Percentiles rank a stretch among this genome's conserved stretches.
Conservation (phyloP, 2,797 vertebrate genomes). For the Sebastes aleutianus region DNA sequence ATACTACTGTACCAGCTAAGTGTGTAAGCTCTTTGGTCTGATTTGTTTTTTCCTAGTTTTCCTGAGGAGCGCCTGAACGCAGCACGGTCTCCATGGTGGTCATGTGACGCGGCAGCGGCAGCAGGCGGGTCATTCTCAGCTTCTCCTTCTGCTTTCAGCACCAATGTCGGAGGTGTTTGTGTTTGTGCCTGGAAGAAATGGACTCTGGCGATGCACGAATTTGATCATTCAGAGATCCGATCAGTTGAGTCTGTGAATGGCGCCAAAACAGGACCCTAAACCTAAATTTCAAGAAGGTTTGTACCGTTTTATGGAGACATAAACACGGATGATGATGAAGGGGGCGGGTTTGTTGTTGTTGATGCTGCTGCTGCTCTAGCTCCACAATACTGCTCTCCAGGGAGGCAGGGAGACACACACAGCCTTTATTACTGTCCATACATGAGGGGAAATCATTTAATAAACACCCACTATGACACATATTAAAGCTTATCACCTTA, state of each 20-base stretch:
- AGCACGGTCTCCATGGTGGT: slow-evolving; percentile 20
- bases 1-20: background rate
- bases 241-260: slow-evolving; percentile 93
- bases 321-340: background rate
- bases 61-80: slow-evolving; percentile 6
- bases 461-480: accelerated
- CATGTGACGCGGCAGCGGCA: slow-evolving; percentile 62
- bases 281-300: slow-evolving; percentile 98
- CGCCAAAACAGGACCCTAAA: slow-evolving; percentile 99
- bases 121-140: slow-evolving; percentile 49
- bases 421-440: too few relatives aligned
- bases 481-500: accelerated
- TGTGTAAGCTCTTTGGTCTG: background rate
- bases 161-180: slow-evolving; percentile 73
- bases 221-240: slow-evolving; percentile 83
- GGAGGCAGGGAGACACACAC: background rate
- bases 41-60: background rate
- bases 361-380: background rate
- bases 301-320: background rate
- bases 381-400: slow-evolving; percentile 18
- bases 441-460: background rate
- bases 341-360: slow-evolving; percentile 71
- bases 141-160: slow-evolving; percentile 47
- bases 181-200: slow-evolving; percentile 78
- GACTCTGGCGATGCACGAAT: slow-evolving; percentile 84